A percentile compares a stretch with the other conserved stretches of the same genome.
Evolutionary conservation across 2,113 vertebrate genomes (phyloP).

Genomic region (Equus przewalskii): DNA sequence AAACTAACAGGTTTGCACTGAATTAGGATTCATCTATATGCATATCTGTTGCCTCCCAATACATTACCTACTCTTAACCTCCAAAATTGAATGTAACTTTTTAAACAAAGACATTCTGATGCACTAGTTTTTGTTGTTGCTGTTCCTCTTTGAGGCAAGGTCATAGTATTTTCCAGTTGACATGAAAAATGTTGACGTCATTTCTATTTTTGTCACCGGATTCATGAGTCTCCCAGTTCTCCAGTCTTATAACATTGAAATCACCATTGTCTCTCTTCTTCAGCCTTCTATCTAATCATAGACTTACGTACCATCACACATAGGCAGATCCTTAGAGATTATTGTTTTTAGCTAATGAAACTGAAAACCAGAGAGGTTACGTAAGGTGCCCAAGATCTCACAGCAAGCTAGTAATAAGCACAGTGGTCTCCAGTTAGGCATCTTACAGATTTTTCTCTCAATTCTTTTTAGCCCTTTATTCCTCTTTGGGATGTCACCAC

Average conservation of each 20-base stretch:
- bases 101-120: constrained; percentile 53
- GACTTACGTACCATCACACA: background rate
- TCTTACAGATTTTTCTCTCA: background rate
- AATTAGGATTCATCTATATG: constrained; percentile 82
- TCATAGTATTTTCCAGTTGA: constrained; percentile 60
- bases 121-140: background rate
- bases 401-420: background rate
- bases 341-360: background rate
- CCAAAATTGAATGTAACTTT: constrained; percentile 74
- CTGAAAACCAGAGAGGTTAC: background rate
- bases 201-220: background rate
- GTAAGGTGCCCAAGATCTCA: background rate
- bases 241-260: background rate
- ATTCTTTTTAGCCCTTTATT: background rate
- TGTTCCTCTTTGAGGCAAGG: constrained; percentile 71
- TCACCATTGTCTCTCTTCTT: background rate
- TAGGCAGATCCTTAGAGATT: background rate
- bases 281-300: background rate
- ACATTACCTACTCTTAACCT: constrained; percentile 78
- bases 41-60: constrained; percentile 72
- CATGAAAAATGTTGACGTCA: background rate
- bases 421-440: background rate
- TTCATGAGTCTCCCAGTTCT: background rate
- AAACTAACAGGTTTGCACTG: constrained; percentile 81
- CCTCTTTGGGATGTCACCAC: background rate